Evolutionary conservation across 2,797 vertebrate genomes (phyloP), one percentile per base, ranked within the genome.

Genomic region (Meda fulgida): DNA sequence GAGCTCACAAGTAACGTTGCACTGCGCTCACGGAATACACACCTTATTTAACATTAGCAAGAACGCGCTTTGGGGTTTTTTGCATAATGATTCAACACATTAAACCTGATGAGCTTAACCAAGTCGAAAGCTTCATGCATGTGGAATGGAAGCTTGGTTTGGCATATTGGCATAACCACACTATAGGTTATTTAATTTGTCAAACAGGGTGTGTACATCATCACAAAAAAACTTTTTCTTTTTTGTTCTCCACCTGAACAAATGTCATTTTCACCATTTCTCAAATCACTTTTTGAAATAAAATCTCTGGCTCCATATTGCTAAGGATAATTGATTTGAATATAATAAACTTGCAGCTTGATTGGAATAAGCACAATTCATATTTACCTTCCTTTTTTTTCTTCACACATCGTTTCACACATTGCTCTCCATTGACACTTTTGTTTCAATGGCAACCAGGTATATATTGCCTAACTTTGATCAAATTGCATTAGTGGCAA

Each of bases 1-100:
- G 29, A 26, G 53, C 81, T 81, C 81, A 76, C 34, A 71, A 78
- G 72, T 66, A 81, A 87, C 40, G 55, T 72, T 80, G 21, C 79
- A 46, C 38, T 81, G 66, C 18, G 48, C 43, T 75, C 81, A 66
- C 40, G 1, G 77, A 60, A 87, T 67, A 31, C n/a, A 14, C 81
- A 66, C 60, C 46, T 78, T 53, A 29, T 66, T 36, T 40, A 70
- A 63, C 65, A 43, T 55, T 84, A 53, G 60, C 34, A 80, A 60
- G 58, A 9, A 66, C 5, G 34, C 1, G n/a, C 55, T 48, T 73
- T 60, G 26, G 38, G 48, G 48, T 82, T 14, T n/a, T 7, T 48
- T 43, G 55, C 67, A 72, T 79, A 40, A 58, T 40, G n/a, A 67
- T 53, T 73, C 70, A 55, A 83, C 81, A n/a, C 38, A 26, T 86